Conservation (phyloP, 2,797 vertebrate genomes). For the Esox lucius region DNA sequence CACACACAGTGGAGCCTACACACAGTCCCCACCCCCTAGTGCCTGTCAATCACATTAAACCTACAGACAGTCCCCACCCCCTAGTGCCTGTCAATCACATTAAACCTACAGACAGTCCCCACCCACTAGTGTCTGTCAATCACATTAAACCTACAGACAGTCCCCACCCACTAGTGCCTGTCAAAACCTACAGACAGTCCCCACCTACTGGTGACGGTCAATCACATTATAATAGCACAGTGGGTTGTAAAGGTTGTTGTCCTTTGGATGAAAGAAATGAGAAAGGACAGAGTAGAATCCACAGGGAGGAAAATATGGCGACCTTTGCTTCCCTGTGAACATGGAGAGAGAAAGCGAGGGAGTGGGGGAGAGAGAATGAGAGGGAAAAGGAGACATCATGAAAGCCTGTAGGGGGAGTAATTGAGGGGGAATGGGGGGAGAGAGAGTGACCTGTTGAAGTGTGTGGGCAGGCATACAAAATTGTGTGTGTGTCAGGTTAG, state of each 20-base stretch:
- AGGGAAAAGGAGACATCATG: not conserved
- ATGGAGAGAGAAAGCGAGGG: constrained; percentile 2
- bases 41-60: not conserved
- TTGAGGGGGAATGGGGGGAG: not conserved
- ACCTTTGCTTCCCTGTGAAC: constrained; percentile 1
- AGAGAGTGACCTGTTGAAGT: not conserved
- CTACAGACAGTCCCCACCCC: not conserved
- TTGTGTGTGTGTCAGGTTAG: not conserved
- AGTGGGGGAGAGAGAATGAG: not conserved
- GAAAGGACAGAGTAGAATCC: not conserved
- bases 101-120: no score
- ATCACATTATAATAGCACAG: not conserved
- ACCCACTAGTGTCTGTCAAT: no score
- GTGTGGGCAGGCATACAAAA: not conserved
- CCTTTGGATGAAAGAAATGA: not conserved
- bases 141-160: no score
- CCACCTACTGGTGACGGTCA: not conserved
- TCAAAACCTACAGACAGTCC: not conserved
- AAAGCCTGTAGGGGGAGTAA: constrained; percentile 8
- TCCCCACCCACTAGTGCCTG: no score
- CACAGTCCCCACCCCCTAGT: not conserved
- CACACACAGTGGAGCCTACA: not conserved
- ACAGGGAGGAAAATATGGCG: not conserved
- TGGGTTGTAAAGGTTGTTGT: not conserved
- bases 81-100: not conserved